Evolutionary conservation across 2,888 invertebrate genomes (phyloP), one percentile per base, ranked within the genome.

Genomic region (Cephus sareptanus): DNA sequence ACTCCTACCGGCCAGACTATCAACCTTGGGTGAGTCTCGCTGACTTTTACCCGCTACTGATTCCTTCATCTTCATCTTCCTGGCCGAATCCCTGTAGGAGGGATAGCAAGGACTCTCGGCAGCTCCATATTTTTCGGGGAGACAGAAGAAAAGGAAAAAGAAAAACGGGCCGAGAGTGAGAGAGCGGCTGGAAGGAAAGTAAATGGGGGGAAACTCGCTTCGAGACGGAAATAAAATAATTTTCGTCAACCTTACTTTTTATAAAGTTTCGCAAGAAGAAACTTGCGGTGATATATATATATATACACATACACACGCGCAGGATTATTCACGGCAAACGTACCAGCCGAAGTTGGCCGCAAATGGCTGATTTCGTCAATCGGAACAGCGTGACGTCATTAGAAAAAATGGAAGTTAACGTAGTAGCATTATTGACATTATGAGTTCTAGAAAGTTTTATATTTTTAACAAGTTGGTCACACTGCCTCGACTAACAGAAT

Each of bases 131-230:
- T 56, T 56, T 56, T 2, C 40, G 1, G 23, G 40, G 23, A 56
- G 75, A 69, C 71, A 9, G 23, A 76, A 77, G 34, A 68, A 56
- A 79, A 78, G 75, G 69, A 4, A 75, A 75, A 11, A 40, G 69
- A 23, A 23, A 56, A 56, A 56, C 4, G 40, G 40, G 6, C 3
- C 3, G 3, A 23, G 40, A 23, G 23, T 9, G 15, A 9, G 40
- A 23, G 9, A 56, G 23, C 23, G 23, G 1, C 6, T 4, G 9
- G 15, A 56, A 9, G 15, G 40, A 56, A 23, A 23, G 23, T 6
- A 56, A 56, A 56, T 56, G 40, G 40, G 40, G 40, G 1, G 2
- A 15, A 9, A 56, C 40, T 56, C 23, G 15, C 23, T 56, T 40
- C 6, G 40, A 9, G 40, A 23, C 40, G 40, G 40, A 23, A 56